Evolutionary conservation across 2,888 invertebrate genomes (phyloP).

Genomic region (Tetranychus truncatus): DNA sequence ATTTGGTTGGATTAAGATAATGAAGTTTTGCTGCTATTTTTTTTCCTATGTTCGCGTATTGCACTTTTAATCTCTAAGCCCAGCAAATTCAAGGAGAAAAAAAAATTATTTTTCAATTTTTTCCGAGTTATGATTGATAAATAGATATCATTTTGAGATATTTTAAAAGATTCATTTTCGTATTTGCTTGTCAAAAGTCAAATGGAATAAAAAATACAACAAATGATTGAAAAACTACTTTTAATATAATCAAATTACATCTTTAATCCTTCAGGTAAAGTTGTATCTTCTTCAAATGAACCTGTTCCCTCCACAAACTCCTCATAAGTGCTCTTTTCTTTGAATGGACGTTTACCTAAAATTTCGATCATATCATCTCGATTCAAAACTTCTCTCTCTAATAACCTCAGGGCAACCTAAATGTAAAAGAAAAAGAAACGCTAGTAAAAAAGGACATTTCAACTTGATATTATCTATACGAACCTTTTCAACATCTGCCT

Average conservation of each 20-base stretch:
- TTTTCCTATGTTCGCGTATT: no score
- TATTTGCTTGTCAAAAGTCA: no score
- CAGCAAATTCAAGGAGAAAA: no score
- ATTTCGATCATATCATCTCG: conserved; percentile 95
- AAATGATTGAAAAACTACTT: not conserved
- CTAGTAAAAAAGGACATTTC: conserved; percentile 9
- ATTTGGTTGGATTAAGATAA: no score
- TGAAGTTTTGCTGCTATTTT: no score
- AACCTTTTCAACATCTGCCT: conserved; percentile 64
- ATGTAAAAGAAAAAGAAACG: conserved; percentile 17
- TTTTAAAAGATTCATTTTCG: not conserved
- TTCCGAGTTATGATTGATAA: no score
- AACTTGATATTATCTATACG: not conserved
- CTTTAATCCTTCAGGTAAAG: conserved; percentile 60
- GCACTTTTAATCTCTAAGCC: no score
- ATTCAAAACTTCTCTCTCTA: conserved; percentile 82
- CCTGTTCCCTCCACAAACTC: conserved; percentile 97
- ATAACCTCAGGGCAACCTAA: conserved; percentile 71
- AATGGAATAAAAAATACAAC: no score
- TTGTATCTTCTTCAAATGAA: conserved; percentile 87
- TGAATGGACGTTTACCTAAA: conserved; percentile 80
- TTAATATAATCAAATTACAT: not conserved
- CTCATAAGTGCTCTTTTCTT: conserved; percentile 96
- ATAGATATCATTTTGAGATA: no score
- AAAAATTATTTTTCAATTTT: no score